Percentiles rank a stretch among this genome's conserved stretches.
Evolutionary conservation across 2,113 vertebrate species (phyloP).

Genomic region (Oreocharis arfaki): DNA sequence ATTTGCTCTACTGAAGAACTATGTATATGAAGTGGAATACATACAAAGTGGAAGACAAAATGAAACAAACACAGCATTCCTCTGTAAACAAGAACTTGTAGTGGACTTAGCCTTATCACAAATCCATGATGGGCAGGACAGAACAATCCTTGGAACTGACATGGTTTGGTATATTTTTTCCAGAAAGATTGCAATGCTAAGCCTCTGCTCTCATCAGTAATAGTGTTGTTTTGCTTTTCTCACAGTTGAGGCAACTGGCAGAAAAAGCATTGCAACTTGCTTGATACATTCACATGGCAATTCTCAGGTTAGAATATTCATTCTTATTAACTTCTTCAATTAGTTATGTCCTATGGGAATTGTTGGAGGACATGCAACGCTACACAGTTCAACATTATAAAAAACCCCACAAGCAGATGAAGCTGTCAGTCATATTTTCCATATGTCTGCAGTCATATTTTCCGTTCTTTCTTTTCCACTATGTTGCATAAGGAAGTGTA

Average conservation of each 20-base stretch:
- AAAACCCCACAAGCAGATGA: neutral
- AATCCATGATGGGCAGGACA: neutral
- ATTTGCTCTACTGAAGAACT: neutral
- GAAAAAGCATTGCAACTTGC: neutral
- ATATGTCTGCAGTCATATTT: neutral
- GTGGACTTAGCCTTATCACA: neutral
- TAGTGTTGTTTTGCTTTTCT: neutral
- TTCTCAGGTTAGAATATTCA: neutral
- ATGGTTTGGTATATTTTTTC: neutral
- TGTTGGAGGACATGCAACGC: neutral
- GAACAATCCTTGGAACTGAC: neutral
- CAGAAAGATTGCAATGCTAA: neutral
- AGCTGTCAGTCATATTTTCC: neutral
- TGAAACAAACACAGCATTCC: neutral
- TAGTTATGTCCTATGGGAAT: neutral
- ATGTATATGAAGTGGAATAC: neutral
- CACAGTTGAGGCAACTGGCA: neutral
- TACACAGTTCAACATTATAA: neutral
- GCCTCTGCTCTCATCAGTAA: neutral
- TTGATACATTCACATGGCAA: neutral
- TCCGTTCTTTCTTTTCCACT: neutral
- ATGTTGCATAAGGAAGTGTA: neutral
- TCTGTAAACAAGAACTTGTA: neutral
- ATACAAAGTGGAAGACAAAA: neutral
- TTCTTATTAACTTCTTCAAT: neutral